Evolutionary conservation across 2,113 vertebrate species (phyloP).

Genomic region (Percina caprodes): DNA sequence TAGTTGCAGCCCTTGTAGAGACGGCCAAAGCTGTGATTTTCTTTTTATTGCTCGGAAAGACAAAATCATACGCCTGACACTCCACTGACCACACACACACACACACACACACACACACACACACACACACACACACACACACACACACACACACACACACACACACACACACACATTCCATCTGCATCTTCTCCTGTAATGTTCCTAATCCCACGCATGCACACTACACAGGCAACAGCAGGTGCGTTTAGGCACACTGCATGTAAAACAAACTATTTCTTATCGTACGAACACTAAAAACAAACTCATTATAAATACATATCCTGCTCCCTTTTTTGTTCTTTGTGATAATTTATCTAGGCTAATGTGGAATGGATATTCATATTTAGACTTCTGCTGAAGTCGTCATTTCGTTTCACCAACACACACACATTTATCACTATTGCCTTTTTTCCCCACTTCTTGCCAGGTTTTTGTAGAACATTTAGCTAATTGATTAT

Average conservation of each 20-base stretch:
- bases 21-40: no score
- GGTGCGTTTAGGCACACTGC: constrained; percentile 57
- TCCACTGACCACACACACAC: no score
- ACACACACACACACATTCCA: constrained; percentile 5
- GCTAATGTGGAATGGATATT: constrained; percentile 72
- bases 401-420: constrained; percentile 68
- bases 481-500: constrained; percentile 85
- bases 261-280: constrained; percentile 67
- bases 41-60: no score
- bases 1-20: not conserved
- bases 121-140: no score
- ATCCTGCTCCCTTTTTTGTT: constrained; percentile 43
- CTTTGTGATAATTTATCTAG: constrained; percentile 64
- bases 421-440: constrained; percentile 59
- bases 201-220: constrained; percentile 47
- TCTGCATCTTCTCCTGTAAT: constrained; percentile 29
- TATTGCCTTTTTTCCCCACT: constrained; percentile 21
- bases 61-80: no score
- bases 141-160: no score
- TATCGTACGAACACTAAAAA: constrained; percentile 49
- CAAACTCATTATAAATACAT: constrained; percentile 64
- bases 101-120: no score
- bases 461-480: constrained; percentile 72
- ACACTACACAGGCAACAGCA: constrained; percentile 37
- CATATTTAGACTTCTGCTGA: constrained; percentile 73